Evolutionary conservation across 2,113 vertebrate species (phyloP), one percentile per base, ranked within the genome.

Genomic region (Gambusia holbrooki): DNA sequence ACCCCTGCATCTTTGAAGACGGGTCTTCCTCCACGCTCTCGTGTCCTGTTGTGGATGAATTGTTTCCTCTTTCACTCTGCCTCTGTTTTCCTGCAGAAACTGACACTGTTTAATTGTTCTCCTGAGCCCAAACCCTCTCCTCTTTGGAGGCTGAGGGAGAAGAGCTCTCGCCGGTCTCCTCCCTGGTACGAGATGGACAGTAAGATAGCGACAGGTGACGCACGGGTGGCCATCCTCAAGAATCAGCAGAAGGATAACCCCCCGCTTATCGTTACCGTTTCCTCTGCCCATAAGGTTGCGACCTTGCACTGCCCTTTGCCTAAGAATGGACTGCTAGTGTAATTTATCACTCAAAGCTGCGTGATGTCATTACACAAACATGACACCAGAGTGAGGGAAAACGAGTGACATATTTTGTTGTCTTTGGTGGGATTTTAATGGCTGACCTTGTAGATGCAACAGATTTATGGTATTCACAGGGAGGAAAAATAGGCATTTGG

Each of bases 1-100:
- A 95, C 93, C 95, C 94, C 94, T 93, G 95, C 94, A 95, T 95
- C 97, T 98, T 98, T 98, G 97, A 99, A 98, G 98, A 93, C 93
- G 93, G 95, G 95, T 97, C 96, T 97, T 96, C 97, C 97, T 97
- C 88, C 80, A 83, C 79, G 87, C 94, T 96, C 95, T 94, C 86
- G 92, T 93, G 95, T 96, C 95, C 96, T 95, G 92, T 97, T 96
- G 95, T 95, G 96, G 96, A 95, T 91, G 94, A 96, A 98, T 96
- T 96, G 95, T 95, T 99, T 99, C 97, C 97, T 96, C 93, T 95
- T 97, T 96, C 95, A 96, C 92, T 95, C 89, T 22, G 88, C 93
- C 92, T 95, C 93, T 94, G 94, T 96, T 96, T 96, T 81, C 94
- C 88, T 87, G 93, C 88, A 93, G 95, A 96, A 96, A 96, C 95